A percentile compares a stretch with the other conserved stretches of the same genome.
phyloP scores from a whole-genome alignment of 2,113 vertebrate genomes.

The Atlantisia rogersi region DNA sequence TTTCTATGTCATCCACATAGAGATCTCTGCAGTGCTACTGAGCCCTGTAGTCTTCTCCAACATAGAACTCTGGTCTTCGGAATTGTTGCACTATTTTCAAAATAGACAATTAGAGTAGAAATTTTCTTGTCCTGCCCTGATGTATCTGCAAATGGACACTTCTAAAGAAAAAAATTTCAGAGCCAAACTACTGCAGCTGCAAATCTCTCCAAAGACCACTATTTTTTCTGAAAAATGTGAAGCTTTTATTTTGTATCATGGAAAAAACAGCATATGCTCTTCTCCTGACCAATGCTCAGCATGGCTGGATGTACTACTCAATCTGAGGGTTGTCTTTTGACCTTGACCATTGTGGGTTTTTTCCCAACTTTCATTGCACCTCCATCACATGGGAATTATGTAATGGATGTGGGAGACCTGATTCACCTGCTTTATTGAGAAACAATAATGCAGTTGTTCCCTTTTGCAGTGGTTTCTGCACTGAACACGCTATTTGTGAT shows the following conservation, averaged over 20 bases:
- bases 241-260: neutral
- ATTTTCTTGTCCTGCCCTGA: neutral
- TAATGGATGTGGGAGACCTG: neutral
- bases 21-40: neutral
- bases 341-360: neutral
- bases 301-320: neutral
- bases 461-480: neutral
- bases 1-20: neutral
- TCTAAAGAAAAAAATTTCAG: neutral
- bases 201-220: neutral
- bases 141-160: neutral
- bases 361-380: neutral
- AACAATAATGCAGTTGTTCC: neutral
- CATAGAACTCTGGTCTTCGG: neutral
- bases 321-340: neutral
- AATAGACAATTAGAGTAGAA: neutral
- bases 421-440: neutral
- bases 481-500: neutral
- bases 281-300: neutral
- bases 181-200: neutral
- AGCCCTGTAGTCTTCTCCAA: too few relatives aligned
- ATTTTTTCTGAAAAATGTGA: neutral
- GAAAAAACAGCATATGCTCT: neutral
- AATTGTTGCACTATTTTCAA: neutral
- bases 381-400: too few relatives aligned